Evolutionary conservation across 2,888 invertebrate genomes (phyloP).

Genomic region (Torymus tubicola): DNA sequence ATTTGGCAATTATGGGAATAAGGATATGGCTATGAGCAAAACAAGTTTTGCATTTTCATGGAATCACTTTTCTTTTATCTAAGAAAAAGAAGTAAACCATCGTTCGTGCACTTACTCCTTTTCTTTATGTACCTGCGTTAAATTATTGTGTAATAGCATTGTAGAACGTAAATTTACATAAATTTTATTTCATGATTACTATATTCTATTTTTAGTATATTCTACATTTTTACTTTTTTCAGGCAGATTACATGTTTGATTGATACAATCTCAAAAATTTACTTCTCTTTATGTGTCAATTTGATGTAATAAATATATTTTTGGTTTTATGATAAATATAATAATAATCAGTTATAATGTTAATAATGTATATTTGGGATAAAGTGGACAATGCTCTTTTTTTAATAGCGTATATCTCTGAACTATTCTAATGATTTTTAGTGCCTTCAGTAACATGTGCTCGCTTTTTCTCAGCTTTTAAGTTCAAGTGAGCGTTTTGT

Average conservation of each 20-base stretch:
- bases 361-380: conserved; percentile 47
- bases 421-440: conserved; percentile 42
- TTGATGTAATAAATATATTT: conserved; percentile 55
- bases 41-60: conserved; percentile 31
- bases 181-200: conserved; percentile 53
- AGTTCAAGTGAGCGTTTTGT: conserved; percentile 43
- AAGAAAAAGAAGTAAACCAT: conserved; percentile 42
- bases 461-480: conserved; percentile 37
- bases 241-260: conserved; percentile 57
- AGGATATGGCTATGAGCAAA: conserved; percentile 41
- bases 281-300: conserved; percentile 43
- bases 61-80: conserved; percentile 13
- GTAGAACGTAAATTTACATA: conserved; percentile 53
- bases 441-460: conserved; percentile 57
- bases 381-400: conserved; percentile 55
- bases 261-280: conserved; percentile 56
- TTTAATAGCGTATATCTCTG: conserved; percentile 11
- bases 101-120: conserved; percentile 59
- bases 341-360: conserved; percentile 48
- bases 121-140: conserved; percentile 48
- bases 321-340: conserved; percentile 58
- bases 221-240: conserved; percentile 44
- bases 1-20: conserved; percentile 30
- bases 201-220: conserved; percentile 51
- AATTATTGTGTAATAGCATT: conserved; percentile 47